Evolutionary conservation across 2,797 vertebrate genomes (phyloP).

Genomic region (Numenius phaeopus): DNA sequence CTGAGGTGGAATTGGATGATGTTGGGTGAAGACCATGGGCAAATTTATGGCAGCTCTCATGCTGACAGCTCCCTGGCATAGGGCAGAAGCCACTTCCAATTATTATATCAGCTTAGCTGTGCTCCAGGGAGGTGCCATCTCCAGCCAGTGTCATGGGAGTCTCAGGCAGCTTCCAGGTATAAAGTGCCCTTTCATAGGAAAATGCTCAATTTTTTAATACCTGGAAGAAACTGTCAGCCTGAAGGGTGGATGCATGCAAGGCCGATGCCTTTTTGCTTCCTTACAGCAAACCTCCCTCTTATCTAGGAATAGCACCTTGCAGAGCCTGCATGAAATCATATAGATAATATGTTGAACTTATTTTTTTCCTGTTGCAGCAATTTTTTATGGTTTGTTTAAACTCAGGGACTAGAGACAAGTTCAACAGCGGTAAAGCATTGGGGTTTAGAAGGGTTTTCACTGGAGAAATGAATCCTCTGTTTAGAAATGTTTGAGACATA

Average conservation of each 20-base stretch:
- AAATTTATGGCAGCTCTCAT: neutral
- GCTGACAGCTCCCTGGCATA: neutral
- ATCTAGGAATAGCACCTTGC: accelerated
- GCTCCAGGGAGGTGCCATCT: neutral
- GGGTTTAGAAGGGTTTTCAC: neutral
- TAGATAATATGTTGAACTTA: neutral
- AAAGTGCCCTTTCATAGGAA: neutral
- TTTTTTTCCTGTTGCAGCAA: neutral
- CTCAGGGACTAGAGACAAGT: neutral
- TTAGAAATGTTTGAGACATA: neutral
- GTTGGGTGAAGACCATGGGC: neutral
- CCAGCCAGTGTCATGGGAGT: neutral
- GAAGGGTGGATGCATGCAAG: neutral
- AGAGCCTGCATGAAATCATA: neutral
- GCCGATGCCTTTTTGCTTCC: neutral
- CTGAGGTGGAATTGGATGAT: too few species aligned
- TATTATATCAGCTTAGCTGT: neutral
- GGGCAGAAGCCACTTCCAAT: neutral
- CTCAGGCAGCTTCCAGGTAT: neutral
- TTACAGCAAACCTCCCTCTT: neutral
- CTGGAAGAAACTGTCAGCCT: neutral
- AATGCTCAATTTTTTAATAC: neutral
- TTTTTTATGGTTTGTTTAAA: neutral
- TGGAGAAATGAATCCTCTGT: neutral
- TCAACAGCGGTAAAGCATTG: neutral